Evolutionary conservation across 2,113 vertebrate genomes (phyloP).

Genomic region (Pelobates fuscus): DNA sequence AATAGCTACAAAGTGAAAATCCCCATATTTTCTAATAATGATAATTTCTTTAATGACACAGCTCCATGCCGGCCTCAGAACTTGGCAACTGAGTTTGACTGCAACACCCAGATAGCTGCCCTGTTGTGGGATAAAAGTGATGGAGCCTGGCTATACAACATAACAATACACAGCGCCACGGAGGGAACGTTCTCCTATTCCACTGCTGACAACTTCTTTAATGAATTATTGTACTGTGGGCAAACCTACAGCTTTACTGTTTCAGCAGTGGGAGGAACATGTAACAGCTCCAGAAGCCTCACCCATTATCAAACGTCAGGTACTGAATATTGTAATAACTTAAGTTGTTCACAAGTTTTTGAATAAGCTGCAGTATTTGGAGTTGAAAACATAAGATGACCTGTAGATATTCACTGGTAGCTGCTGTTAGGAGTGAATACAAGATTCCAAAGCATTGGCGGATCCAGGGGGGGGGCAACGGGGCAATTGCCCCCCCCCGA

Average conservation of each 20-base stretch:
- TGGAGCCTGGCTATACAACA: background rate
- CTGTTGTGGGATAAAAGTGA: constrained; percentile 19
- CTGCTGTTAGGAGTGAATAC: too few species aligned
- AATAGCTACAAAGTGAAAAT: too few species aligned
- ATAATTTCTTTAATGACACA: background rate
- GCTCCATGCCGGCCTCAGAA: constrained; percentile 23
- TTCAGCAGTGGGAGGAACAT: constrained; percentile 1
- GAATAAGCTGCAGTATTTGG: too few species aligned
- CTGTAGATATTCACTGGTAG: too few species aligned
- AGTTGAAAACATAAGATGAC: too few species aligned
- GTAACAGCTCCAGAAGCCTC: constrained; percentile 28
- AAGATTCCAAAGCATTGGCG: too few species aligned
- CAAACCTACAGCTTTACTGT: constrained; percentile 18
- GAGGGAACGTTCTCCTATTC: background rate
- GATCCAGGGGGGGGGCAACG: too few species aligned
- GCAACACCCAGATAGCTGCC: constrained; percentile 6
- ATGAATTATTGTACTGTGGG: constrained; percentile 5
- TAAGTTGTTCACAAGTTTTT: too few species aligned
- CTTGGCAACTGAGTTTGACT: background rate
- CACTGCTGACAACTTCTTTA: constrained; percentile 1
- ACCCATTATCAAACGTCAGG: constrained; percentile 16
- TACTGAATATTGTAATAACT: background rate
- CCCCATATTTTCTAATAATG: too few species aligned
- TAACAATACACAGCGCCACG: background rate
- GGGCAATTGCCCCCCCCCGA: too few species aligned